Evolutionary conservation across 2,113 vertebrate species (phyloP).

Genomic region (Archocentrus centrarchus): DNA sequence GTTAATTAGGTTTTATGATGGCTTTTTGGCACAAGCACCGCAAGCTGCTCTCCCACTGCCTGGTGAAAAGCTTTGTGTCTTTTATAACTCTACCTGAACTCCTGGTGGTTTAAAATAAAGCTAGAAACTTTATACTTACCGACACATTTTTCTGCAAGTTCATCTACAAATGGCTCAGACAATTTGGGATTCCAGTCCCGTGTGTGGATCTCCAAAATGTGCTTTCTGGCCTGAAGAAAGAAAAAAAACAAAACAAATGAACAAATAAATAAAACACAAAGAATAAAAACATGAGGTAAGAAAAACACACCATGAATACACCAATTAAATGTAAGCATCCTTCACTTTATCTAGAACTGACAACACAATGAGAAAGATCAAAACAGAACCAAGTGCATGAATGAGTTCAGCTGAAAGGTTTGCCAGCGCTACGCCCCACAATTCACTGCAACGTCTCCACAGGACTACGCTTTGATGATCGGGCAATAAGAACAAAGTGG

Average conservation of each 20-base stretch:
- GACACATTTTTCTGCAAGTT: slow-evolving; percentile 98
- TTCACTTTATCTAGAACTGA: neutral
- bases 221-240: slow-evolving; percentile 92
- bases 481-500: neutral
- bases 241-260: neutral
- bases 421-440: neutral
- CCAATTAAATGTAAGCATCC: neutral
- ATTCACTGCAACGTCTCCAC: slow-evolving; percentile 17
- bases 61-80: neutral
- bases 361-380: neutral
- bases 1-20: neutral
- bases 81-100: neutral
- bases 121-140: slow-evolving; percentile 76
- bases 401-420: slow-evolving; percentile 5
- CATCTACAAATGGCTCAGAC: slow-evolving; percentile 92
- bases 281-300: neutral
- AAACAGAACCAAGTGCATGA: neutral
- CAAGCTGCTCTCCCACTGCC: neutral
- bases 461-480: neutral
- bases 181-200: slow-evolving; percentile 97
- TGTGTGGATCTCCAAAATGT: slow-evolving; percentile 98
- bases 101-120: neutral
- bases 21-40: neutral
- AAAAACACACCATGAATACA: neutral
- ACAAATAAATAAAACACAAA: neutral